Base-by-base conservation (phyloP, 2,797 vertebrate genomes). In the Mus caroli region DNA sequence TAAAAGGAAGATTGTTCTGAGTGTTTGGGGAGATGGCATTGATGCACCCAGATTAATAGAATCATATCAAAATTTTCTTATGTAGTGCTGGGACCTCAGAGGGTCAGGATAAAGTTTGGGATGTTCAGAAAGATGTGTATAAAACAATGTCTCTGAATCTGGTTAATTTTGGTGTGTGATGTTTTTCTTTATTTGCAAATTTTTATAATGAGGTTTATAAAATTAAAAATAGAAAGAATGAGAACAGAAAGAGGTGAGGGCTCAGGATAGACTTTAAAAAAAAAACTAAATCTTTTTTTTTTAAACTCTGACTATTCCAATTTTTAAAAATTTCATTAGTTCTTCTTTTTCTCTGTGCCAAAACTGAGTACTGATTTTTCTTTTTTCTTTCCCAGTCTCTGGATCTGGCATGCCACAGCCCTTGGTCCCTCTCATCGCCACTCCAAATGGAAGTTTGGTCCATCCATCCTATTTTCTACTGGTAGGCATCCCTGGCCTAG, bases 401-500 rank as follows among this genome's bases (percentile, higher is more conserved):
- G 69, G 50, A 92, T 79, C 92, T 92, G 64, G 75, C 6, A 93
- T 96, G 46, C 40, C 60, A 87, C 28, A 76, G 15, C 24, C 84
- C 40, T 87, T 89, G 43, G 15, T 62, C 22, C 71, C 86, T 71
- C 28, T 80, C 86, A 96, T 75, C 37, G 26, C 56, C 12, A 31
- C 40, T 84, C 56, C 52, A 83, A 98, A 97, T 94, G 93, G 91
- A 96, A 97, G 92, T 90, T 76, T 94, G 76, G 40, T 92, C 43
- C 97, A 97, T 88, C 96, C 97, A 80, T 28, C 67, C n/a, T 90
- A 94, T 43, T 98, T 98, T 56, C 85, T 98, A 15, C 92, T 98
- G 88, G 96, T 97, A 46, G 97, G 98, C 40, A 97, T 98, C 43
- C 97, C 97, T 15, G 97, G 98, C 19, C 43, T 98, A 54, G 97